Conservation (phyloP, 2,113 vertebrate species). For the Pomatorhinus ruficollis region DNA sequence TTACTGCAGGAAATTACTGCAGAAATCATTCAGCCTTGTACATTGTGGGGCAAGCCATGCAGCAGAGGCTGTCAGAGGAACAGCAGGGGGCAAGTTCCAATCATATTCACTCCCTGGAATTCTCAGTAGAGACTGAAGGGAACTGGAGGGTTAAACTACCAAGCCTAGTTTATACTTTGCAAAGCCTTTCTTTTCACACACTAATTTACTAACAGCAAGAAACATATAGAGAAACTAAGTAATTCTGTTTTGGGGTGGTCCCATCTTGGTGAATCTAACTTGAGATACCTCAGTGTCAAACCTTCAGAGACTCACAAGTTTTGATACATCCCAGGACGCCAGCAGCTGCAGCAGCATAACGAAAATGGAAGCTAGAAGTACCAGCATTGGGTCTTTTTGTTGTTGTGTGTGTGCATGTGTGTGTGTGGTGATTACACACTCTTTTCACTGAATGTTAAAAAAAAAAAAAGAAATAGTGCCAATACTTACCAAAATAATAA, state of each 20-base stretch:
- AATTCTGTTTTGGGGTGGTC: background rate
- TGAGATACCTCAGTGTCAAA: accelerated
- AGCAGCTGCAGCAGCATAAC: background rate
- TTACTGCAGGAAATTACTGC: background rate
- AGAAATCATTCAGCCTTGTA: background rate
- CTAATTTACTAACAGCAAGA: background rate
- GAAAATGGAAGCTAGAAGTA: background rate
- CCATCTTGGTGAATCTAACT: background rate
- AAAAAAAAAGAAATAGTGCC: accelerated
- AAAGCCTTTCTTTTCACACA: background rate
- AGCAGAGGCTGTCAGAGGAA: background rate
- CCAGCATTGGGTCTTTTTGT: accelerated
- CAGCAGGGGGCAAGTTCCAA: background rate
- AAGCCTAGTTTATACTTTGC: background rate
- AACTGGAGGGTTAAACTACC: background rate
- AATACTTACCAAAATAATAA: background rate
- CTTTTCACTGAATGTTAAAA: background rate
- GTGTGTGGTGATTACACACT: background rate
- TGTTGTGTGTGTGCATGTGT: background rate
- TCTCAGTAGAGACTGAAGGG: background rate
- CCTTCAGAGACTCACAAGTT: background rate
- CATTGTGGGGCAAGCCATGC: background rate
- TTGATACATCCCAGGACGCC: background rate
- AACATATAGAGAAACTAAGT: background rate
- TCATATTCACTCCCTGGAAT: background rate